phyloP scores from a whole-genome alignment of 2,797 vertebrate species.

The Pseudochirops corinnae region DNA sequence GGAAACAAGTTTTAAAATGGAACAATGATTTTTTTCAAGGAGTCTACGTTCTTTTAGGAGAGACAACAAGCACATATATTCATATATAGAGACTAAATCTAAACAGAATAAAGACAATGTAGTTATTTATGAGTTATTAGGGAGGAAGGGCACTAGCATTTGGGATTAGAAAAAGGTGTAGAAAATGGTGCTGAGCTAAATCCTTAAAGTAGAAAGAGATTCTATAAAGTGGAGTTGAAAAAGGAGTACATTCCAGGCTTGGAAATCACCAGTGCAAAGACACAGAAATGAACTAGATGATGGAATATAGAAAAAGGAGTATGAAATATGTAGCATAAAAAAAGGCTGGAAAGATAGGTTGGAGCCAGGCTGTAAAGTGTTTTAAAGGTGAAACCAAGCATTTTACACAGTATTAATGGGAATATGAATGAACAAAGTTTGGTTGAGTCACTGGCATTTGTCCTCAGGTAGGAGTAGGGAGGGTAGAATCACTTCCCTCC shows the following conservation, averaged over 20 bases:
- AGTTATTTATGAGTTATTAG: not conserved
- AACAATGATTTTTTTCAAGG: not conserved
- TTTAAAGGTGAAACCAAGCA: not conserved
- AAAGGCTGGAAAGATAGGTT: not conserved
- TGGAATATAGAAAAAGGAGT: not conserved
- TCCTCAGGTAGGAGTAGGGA: not conserved
- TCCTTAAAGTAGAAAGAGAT: not conserved
- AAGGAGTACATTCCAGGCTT: not conserved
- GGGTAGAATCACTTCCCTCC: not conserved
- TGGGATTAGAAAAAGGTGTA: not conserved
- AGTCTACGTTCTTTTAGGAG: not conserved
- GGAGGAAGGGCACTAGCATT: not conserved
- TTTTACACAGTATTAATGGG: not conserved
- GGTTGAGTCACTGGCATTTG: not conserved
- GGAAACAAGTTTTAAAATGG: not conserved
- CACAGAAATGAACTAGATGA: not conserved
- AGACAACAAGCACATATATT: not conserved
- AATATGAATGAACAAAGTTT: not conserved
- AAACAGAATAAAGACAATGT: not conserved
- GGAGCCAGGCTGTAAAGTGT: not conserved
- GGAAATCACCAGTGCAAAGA: not conserved
- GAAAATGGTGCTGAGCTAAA: not conserved
- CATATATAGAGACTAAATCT: not conserved
- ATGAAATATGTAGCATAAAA: not conserved
- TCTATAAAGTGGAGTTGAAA: not conserved